Evolutionary conservation across 2,888 invertebrate species (phyloP), one percentile per base, ranked within the genome.

Genomic region (Hypolimnas misippus): DNA sequence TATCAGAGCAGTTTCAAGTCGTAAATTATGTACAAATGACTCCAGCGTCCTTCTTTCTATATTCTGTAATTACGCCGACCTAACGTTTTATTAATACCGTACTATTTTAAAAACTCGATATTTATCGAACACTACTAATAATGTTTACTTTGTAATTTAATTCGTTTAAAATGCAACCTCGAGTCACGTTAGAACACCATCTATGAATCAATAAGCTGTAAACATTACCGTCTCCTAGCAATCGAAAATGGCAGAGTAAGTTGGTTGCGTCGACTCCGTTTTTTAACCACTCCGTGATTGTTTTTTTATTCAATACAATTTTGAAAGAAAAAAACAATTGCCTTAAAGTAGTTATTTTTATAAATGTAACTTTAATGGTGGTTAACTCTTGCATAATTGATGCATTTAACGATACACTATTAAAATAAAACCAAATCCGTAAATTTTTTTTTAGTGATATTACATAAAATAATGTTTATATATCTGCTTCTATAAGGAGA

Each of bases 181-280:
- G 66, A 69, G 63, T 50, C 50, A 51, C 54, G 29, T 42, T 56
- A 53, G 51, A 63, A 61, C 60, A 59, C 54, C 63, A 58, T 57
- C 38, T 55, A 58, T 68, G 65, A 72, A 72, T 72, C 72, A 66
- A 72, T 72, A 72, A 1, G 31, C 55, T 49, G 54, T 58, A 60
- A 56, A 58, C 65, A 63, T 63, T 49, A 44, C 25, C 68, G 84
- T 82, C 62, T 76, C 84, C 77, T 80, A 81, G 84, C 82, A 76
- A 83, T 79, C 63, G 38, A 62, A 69, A 71, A 68, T 63, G 64
- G 65, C 60, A 52, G 53, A 62, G 65, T 69, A 64, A 69, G 69
- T 69, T 40, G 14, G 57, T 16, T 49, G 49, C 40, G 38, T 12
- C n/a, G 29, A 49, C 29, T 25, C 8, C 49, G 19, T 5, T 29